Evolutionary conservation across 2,113 vertebrate species (phyloP).

Genomic region (Cathartes aura): DNA sequence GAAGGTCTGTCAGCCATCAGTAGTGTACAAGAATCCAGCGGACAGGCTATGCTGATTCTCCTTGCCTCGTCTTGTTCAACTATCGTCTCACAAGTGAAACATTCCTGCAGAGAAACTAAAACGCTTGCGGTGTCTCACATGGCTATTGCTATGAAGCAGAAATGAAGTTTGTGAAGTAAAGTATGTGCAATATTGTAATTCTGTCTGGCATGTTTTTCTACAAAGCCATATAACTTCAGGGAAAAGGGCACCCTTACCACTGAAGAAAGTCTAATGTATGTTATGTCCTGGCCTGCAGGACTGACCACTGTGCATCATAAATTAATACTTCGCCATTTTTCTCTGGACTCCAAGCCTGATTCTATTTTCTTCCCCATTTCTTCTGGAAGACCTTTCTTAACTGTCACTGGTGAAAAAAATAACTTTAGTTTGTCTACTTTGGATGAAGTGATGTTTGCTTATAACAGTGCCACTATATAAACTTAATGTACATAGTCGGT

Average conservation of each 20-base stretch:
- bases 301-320: neutral
- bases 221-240: neutral
- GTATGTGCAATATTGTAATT: neutral
- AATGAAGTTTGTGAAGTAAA: neutral
- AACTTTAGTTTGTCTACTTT: neutral
- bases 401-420: neutral
- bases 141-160: neutral
- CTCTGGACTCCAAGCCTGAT: neutral
- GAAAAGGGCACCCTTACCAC: neutral
- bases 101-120: neutral
- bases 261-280: neutral
- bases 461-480: rapidly evolving
- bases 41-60: neutral
- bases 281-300: neutral
- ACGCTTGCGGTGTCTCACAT: rapidly evolving
- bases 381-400: neutral
- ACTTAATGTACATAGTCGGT: neutral
- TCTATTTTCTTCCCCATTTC: neutral
- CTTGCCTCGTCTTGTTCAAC: neutral
- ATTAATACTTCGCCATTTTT: neutral
- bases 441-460: neutral
- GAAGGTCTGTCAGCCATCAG: neutral
- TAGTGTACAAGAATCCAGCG: rapidly evolving
- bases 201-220: neutral
- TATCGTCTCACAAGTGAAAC: neutral